Evolutionary conservation across 2,113 vertebrate species (phyloP), one percentile per base, ranked within the genome.

Genomic region (Eurypyga helias): DNA sequence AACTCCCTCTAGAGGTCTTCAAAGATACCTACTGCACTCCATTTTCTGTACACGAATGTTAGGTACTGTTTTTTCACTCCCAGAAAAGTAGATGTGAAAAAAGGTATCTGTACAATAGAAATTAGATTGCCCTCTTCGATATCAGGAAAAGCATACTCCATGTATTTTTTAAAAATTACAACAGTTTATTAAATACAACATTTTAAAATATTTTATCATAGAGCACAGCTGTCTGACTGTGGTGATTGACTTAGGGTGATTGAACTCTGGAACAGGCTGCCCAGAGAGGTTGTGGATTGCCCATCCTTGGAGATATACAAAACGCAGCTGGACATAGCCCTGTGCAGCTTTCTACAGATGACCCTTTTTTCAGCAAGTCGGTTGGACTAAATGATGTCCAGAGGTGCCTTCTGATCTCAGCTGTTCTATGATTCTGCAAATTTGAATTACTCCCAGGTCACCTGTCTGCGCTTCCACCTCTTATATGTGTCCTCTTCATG

Each of bases 41-140:
- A 23, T 78, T 81, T 92, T 79, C 41, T 48, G 6, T 33, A 17
- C 2, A 70, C 8, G 19, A 20, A 70, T 34, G 24, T 31, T 36
- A 62, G 11, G 4, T 28, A 31, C 3, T 29, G 15, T 2, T 33
- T 48, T 94, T 83, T 61, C 13, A 45, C 7, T 60, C 6, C 38
- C 48, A 29, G 20, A 49, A 73, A 73, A 61, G 5, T 5, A 60
- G 18, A 1, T 31, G 14, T 77, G 52, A 43, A 61, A 69, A 79
- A 51, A 57, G 1, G 3, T 60, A 8, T 36, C 33, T 71, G 4
- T 62, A 24, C 1, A 3, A 11, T 2, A 51, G 25, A 7, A 25
- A 70, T 62, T 73, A 69, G 16, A 52, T 36, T 12, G 11, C 13
- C 62, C 15, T 52, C 21, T n/a, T 46, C 5, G 9, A 10, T 67